phyloP scores from a whole-genome alignment of 1,140 invertebrate species.

The Brachionus koreanus region DNA sequence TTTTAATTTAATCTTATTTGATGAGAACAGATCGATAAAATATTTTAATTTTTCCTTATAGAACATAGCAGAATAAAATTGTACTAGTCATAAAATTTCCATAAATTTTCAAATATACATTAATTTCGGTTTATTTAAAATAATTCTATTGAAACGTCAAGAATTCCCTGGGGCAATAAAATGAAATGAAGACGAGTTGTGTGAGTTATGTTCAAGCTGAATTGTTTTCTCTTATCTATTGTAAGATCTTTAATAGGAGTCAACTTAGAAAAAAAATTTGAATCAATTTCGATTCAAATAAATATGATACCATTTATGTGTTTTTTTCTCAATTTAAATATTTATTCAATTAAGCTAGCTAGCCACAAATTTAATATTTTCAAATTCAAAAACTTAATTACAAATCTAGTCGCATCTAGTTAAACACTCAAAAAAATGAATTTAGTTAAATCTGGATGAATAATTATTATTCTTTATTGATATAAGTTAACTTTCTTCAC shows the following conservation, averaged over 20 bases:
- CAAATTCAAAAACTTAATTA: too few relatives aligned
- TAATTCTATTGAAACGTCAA: neutral
- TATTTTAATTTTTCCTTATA: neutral
- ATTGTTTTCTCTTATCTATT: neutral
- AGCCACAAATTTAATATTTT: too few relatives aligned
- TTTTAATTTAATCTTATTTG: neutral
- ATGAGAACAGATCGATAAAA: conserved; percentile 13
- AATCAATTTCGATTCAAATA: neutral
- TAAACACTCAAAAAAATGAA: too few relatives aligned
- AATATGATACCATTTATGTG: neutral
- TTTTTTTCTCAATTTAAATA: neutral
- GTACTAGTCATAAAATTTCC: conserved; percentile 20
- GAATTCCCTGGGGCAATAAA: neutral
- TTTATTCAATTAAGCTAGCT: too few relatives aligned
- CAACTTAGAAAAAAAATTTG: neutral
- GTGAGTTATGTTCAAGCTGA: too few relatives aligned
- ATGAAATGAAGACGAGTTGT: neutral
- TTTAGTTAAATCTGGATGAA: too few relatives aligned
- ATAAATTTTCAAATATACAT: neutral
- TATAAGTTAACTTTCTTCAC: too few relatives aligned
- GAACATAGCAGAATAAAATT: neutral
- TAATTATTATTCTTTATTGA: neutral
- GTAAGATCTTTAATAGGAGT: neutral
- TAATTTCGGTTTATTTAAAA: neutral
- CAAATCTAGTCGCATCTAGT: too few relatives aligned